Evolutionary conservation across 2,888 invertebrate species (phyloP).

Genomic region (Lamellibrachia satsuma): DNA sequence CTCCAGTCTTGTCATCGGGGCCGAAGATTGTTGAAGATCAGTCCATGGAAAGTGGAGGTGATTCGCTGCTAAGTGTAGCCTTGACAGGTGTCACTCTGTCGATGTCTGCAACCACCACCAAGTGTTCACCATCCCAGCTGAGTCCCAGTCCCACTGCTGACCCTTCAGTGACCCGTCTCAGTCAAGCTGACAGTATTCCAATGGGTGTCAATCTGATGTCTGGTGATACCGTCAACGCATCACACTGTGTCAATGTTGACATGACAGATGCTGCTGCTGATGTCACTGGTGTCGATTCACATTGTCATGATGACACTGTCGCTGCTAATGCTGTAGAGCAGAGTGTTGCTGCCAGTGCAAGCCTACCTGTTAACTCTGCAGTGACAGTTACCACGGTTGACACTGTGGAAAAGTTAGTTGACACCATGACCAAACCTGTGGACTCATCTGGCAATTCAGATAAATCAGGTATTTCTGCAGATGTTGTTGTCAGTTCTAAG

Average conservation of each 20-base stretch:
- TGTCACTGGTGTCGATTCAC: background rate
- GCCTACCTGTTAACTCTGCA: background rate
- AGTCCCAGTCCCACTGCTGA: background rate
- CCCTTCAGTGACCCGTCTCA: background rate
- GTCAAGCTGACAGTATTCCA: background rate
- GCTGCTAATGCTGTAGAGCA: background rate
- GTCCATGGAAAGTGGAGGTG: background rate
- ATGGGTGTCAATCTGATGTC: background rate
- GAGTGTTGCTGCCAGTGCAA: background rate
- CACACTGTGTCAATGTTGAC: background rate
- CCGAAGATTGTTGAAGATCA: background rate
- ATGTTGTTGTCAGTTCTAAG: background rate
- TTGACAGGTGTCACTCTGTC: background rate
- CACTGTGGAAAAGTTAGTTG: background rate
- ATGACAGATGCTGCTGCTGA: background rate
- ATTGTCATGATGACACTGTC: background rate
- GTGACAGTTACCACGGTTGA: background rate
- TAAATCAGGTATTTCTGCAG: background rate
- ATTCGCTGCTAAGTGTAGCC: background rate
- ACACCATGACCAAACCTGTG: background rate
- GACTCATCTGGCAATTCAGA: background rate
- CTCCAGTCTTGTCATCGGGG: background rate
- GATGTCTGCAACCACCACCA: background rate
- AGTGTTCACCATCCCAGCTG: background rate
- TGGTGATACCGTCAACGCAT: background rate